Percentiles rank a stretch among this genome's conserved stretches.
phyloP scores from a whole-genome alignment of 2,888 invertebrate species.

The Strigamia transsilvanica region DNA sequence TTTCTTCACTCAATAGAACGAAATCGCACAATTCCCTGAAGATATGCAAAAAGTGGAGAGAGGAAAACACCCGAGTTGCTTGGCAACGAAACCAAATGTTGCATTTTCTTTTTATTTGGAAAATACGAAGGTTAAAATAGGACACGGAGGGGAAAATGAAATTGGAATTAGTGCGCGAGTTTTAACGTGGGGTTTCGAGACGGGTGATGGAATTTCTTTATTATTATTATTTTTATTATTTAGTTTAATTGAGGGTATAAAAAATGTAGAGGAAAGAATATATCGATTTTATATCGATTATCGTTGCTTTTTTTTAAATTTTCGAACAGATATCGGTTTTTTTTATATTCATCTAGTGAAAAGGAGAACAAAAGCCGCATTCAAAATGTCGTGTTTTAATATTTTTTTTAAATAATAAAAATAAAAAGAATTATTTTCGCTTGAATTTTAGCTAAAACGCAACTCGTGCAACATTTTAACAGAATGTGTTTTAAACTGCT shows the following conservation, averaged over 20 bases:
- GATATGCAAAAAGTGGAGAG: conserved; percentile 38
- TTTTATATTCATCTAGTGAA: too few species aligned
- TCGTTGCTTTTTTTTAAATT: too few species aligned
- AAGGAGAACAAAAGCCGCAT: too few species aligned
- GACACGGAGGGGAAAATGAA: background rate
- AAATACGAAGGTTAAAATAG: background rate
- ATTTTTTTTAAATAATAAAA: too few species aligned
- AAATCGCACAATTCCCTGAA: conserved; percentile 44
- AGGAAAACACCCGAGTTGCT: conserved; percentile 35
- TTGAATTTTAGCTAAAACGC: too few species aligned
- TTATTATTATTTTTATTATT: background rate
- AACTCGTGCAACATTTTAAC: too few species aligned
- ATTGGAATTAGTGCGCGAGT: background rate
- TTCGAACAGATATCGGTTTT: too few species aligned
- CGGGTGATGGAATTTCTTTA: background rate
- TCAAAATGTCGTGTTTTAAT: too few species aligned
- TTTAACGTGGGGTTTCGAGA: background rate
- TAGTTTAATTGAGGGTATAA: background rate
- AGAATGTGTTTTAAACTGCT: too few species aligned
- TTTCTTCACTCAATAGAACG: conserved; percentile 44
- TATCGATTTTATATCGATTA: too few species aligned
- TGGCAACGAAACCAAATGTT: background rate
- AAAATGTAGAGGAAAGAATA: too few species aligned
- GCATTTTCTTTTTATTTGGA: background rate
- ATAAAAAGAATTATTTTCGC: too few species aligned